A percentile compares a stretch with the other conserved stretches of the same genome.
Conservation (phyloP, 2,797 vertebrate species). For the Chromobotia macracanthus region DNA sequence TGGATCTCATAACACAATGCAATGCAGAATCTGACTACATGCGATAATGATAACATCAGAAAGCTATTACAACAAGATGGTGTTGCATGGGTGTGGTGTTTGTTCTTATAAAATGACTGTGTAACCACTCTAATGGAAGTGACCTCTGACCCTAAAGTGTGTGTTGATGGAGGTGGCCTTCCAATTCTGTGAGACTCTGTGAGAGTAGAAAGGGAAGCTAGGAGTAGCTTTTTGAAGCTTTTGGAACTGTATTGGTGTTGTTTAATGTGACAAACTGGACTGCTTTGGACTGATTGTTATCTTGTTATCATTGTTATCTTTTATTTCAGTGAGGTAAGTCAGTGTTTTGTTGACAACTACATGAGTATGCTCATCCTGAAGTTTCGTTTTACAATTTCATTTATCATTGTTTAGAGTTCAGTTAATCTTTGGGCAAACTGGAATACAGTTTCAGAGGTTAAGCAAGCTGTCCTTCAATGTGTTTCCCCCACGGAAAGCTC, state of each 20-base stretch:
- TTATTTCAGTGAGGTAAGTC: too few relatives aligned
- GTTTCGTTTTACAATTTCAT: not conserved
- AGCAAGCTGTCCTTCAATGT: slow-evolving; percentile 23
- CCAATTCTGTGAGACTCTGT: not conserved
- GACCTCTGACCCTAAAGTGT: slow-evolving; percentile 36
- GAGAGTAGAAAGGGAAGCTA: not conserved
- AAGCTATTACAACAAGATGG: slow-evolving; percentile 12
- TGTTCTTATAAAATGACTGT: not conserved
- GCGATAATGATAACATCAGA: slow-evolving; percentile 1
- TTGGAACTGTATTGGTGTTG: not conserved
- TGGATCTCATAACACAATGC: not conserved
- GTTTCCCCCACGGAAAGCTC: slow-evolving; percentile 51
- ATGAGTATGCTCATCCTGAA: not conserved
- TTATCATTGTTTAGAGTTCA: not conserved
- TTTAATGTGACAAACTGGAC: not conserved
- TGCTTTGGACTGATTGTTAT: not conserved
- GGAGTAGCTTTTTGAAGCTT: not conserved
- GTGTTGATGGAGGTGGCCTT: slow-evolving; percentile 18
- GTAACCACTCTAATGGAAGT: slow-evolving; percentile 36
- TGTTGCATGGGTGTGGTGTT: not conserved
- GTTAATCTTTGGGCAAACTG: slow-evolving; percentile 11
- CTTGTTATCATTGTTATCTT: too few relatives aligned
- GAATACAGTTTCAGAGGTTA: slow-evolving; percentile 51
- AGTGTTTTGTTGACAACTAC: not conserved
- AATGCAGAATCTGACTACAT: slow-evolving; percentile 6